Percentiles rank a stretch among this genome's conserved stretches.
Conservation (phyloP, 2,113 vertebrate species). For the Spea bombifrons region DNA sequence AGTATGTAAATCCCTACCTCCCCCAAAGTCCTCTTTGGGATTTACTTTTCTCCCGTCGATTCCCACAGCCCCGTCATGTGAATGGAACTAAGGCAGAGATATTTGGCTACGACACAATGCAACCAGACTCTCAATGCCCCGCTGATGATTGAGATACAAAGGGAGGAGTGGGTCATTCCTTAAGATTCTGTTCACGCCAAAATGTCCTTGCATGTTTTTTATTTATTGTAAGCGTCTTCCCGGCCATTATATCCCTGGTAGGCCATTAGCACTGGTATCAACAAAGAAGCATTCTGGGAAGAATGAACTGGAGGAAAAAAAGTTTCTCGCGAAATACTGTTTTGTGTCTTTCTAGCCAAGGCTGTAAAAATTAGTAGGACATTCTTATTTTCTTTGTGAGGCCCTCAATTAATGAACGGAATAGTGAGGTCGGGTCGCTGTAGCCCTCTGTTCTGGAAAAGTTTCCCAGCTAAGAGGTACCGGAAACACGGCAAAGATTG, state of each 20-base stretch:
- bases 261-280: background rate
- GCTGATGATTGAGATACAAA: background rate
- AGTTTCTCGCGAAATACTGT: background rate
- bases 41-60: background rate
- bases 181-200: slow-evolving; percentile 56
- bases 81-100: background rate
- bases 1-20: no score
- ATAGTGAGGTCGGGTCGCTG: background rate
- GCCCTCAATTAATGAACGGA: background rate
- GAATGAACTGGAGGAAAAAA: background rate
- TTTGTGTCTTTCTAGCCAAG: background rate
- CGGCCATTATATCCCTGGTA: slow-evolving; percentile 48
- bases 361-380: background rate
- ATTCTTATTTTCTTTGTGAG: background rate
- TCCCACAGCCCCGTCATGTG: background rate
- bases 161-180: slow-evolving; percentile 41
- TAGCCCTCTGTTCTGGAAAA: no score
- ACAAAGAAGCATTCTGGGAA: slow-evolving; percentile 10
- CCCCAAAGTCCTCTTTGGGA: background rate
- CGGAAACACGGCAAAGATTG: no score
- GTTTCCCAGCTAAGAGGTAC: no score
- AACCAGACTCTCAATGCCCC: background rate
- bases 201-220: slow-evolving; percentile 6
- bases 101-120: background rate
- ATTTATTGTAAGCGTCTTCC: slow-evolving; percentile 32